Evolutionary conservation across 2,113 vertebrate genomes (phyloP), one percentile per base, ranked within the genome.

Genomic region (Hucho hucho): DNA sequence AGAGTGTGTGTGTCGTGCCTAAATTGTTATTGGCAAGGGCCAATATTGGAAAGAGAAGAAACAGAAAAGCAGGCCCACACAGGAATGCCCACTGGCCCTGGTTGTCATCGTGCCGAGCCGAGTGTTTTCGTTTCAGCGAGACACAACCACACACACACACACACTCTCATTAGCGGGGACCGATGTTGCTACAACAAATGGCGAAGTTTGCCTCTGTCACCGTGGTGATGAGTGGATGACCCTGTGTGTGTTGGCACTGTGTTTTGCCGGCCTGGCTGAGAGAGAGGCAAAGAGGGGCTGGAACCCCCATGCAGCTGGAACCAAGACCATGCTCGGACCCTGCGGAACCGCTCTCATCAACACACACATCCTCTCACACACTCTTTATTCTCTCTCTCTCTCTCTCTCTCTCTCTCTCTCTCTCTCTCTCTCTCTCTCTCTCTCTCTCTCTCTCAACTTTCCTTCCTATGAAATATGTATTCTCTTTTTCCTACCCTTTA

Each of bases 161-260:
- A 70, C 32, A 59, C 67, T 4, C 9, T 63, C 47, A 69, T 75
- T 72, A 68, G 28, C 4, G 20, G 53, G 64, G 73, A 25, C 26
- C n/a, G 7, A 24, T 29, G 76, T 75, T 82, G 80, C 76, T 82
- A 82, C 76, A 82, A 75, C 80, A 82, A 70, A 79, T 66, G 37
- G 18, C 24, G 9, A 29, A 20, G 70, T 73, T 73, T 80, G 72
- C 25, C 47, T 32, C 22, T 6, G 26, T 75, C 70, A 6, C 69
- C 70, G 32, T 66, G 73, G 64, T 58, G 18, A 76, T 58, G 4
- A 2, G 63, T 24, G 18, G 18, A 4, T 53, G 66, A 70, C 66
- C 59, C 29, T 29, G 49, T 22, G 3, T 37, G 22, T 73, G 67
- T 63, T 72, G 53, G 56, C 59, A 47, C 29, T 59, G 59, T 74